phyloP scores from a whole-genome alignment of 2,113 vertebrate species.

The Sigmodon hispidus region DNA sequence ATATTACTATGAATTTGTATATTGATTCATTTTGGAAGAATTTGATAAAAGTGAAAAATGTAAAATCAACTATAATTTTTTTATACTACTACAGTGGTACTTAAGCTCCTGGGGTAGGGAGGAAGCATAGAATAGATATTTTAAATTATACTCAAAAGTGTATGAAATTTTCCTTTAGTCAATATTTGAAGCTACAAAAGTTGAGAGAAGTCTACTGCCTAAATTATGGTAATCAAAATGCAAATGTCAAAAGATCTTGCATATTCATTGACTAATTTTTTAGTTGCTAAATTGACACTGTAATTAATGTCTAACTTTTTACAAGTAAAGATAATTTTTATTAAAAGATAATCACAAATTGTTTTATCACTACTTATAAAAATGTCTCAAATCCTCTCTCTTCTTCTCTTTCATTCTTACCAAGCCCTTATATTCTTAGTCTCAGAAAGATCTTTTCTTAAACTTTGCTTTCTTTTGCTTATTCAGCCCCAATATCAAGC shows the following conservation, averaged over 20 bases:
- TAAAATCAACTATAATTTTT: background rate
- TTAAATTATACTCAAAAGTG: background rate
- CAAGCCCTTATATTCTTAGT: background rate
- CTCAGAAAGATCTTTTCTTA: background rate
- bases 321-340: background rate
- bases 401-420: background rate
- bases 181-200: background rate
- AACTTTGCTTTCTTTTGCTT: background rate
- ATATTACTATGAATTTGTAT: fast-evolving
- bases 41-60: background rate
- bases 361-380: background rate
- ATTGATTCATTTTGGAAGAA: background rate
- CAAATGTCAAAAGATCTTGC: background rate
- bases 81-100: background rate
- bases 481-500: background rate
- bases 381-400: background rate
- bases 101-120: background rate
- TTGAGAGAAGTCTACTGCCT: background rate
- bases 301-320: background rate
- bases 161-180: background rate
- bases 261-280: background rate
- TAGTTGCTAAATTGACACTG: background rate
- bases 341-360: background rate
- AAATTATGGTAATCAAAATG: background rate
- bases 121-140: background rate